Base-by-base conservation (phyloP, 2,888 invertebrate genomes). In the Andrena haemorrhoa region DNA sequence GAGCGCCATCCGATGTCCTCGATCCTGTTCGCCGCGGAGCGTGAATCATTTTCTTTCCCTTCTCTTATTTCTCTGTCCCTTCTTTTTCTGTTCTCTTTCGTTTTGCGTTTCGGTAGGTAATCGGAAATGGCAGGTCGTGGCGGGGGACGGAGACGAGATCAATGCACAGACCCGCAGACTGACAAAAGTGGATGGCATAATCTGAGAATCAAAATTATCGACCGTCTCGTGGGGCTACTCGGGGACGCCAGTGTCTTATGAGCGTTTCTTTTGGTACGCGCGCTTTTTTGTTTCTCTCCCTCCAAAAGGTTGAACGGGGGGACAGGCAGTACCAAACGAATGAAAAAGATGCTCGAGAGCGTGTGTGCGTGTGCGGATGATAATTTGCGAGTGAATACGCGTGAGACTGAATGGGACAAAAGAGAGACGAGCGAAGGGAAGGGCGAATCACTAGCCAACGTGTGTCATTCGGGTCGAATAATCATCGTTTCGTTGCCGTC, bases 161-260 rank as follows among this genome's bases (percentile, higher is more conserved):
- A 85, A 89, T 90, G 91, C 92, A 92, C 91, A 91, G 92, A 90
- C 90, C 91, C 89, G 90, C 86, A 87, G 89, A 91, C 89, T 90
- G 90, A 92, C 56, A 72, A 29, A 84, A 87, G 89, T 89, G 89
- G 86, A 87, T 41, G 12, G 41, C 41, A 5, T 41, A 89, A 88
- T 85, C 87, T 87, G 72, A 71, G 79, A 90, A 92, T 91, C 90
- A 89, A 92, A 89, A 89, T 86, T 86, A 41, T 73, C 85, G 71
- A 66, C 66, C 60, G 86, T 87, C 86, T 82, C 84, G 81, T 79
- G 76, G 74, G 76, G 74, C 84, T 86, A 78, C 80, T 84, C 86
- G 84, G 79, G 70, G 81, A 71, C 72, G 60, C 76, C 82, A 79
- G 82, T 85, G 86, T 87, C 83, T 88, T 82, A 74, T 49, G 58